Conservation (phyloP, 2,888 invertebrate species). For the Polyommatus iphigenia region DNA sequence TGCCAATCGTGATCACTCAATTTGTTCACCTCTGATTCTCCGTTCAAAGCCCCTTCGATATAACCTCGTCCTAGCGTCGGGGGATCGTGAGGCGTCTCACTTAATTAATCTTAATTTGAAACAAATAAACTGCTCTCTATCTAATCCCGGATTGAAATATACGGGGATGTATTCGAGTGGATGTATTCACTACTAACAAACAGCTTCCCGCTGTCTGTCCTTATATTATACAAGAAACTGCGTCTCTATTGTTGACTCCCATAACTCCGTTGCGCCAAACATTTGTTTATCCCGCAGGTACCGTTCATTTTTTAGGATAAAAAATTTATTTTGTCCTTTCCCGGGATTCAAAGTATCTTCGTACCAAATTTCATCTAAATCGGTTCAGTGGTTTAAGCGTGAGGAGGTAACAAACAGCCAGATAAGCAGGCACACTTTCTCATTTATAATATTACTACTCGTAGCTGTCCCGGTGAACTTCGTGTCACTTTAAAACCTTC, state of each 20-base stretch:
- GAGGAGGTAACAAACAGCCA: neutral
- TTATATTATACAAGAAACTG: neutral
- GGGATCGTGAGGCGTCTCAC: neutral
- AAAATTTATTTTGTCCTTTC: too few relatives aligned
- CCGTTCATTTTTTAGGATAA: too few relatives aligned
- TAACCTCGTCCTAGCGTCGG: neutral
- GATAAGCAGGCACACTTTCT: too few relatives aligned
- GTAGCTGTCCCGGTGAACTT: too few relatives aligned
- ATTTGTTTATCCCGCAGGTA: too few relatives aligned
- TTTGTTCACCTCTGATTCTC: neutral
- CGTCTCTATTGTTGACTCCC: too few relatives aligned
- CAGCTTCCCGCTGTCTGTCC: neutral
- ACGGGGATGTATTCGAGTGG: neutral
- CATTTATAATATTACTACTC: too few relatives aligned
- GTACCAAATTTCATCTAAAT: neutral
- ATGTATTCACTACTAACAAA: neutral
- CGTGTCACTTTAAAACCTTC: too few relatives aligned
- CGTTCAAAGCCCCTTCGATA: neutral
- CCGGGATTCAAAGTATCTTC: too few relatives aligned
- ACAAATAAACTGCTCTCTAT: slow-evolving; percentile 2
- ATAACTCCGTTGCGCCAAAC: too few relatives aligned
- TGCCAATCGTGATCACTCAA: neutral
- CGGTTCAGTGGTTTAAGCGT: neutral
- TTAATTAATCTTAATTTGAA: slow-evolving; percentile 26
- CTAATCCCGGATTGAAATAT: neutral